Evolutionary conservation across 1,140 invertebrate species (phyloP), one percentile per base, ranked within the genome.

Genomic region (Drosophila trapezifrons): DNA sequence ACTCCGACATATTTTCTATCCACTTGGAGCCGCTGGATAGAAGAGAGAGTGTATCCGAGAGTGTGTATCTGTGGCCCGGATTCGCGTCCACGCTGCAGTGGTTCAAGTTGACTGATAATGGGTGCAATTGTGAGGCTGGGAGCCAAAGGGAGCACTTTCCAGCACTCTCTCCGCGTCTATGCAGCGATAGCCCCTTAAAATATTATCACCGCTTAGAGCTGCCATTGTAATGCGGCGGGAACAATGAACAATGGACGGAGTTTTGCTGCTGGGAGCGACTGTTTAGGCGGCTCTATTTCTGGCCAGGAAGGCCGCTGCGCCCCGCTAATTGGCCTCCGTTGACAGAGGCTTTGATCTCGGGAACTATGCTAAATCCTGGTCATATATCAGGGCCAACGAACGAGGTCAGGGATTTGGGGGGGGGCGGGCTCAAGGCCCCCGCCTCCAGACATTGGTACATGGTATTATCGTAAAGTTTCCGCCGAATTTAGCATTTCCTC

Each of bases 401-500:
- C 32, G 54, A 40, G 73, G 72, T 52, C 73, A 76, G 54, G 42
- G 52, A 46, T 66, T 32, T 59, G 42, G 57, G n/a, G 17, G 27
- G n/a, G n/a, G n/a, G n/a, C n/a, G n/a, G n/a, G 3, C 37, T 13
- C 20, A 22, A 4, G 3, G 17, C 17, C 22, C 0, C 17, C n/a
- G 29, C 52, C 45, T 51, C 15, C 17, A 58, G 42, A n/a, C 25
- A n/a, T n/a, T 32, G 13, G 15, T 59, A 32, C 18, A 60, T 40
- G 7, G 42, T 63, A 27, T 58, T 87, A 62, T 73, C 69, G 64
- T 71, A 45, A 37, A 55, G 63, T 67, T 80, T 87, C 69, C 54
- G 62, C 38, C 38, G 64, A 83, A 73, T 67, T 77, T 59, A 66
- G 67, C 83, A 74, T 79, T 83, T 87, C 73, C 80, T 64, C 52